A percentile compares a stretch with the other conserved stretches of the same genome.
phyloP scores from a whole-genome alignment of 2,888 invertebrate genomes.

The Fabriciana adippe region DNA sequence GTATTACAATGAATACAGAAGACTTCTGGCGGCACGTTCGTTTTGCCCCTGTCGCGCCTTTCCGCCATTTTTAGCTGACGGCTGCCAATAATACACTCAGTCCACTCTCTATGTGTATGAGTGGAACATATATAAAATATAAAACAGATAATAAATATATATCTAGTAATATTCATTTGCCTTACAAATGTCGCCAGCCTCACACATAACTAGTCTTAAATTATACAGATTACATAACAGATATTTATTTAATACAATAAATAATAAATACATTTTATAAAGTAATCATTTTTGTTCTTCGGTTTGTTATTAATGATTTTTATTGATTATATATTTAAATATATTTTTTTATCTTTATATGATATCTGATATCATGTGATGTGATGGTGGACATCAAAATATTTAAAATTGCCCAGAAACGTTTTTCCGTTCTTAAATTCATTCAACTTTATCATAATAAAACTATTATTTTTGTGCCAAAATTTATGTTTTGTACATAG shows the following conservation, averaged over 20 bases:
- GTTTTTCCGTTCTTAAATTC: neutral
- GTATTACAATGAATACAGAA: too few relatives aligned
- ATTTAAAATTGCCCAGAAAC: too few relatives aligned
- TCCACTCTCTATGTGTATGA: too few relatives aligned
- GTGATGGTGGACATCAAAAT: too few relatives aligned
- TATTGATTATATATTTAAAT: too few relatives aligned
- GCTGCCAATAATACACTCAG: too few relatives aligned
- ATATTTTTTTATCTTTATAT: too few relatives aligned
- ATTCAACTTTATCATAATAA: neutral
- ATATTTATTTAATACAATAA: constrained; percentile 12
- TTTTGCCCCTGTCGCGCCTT: too few relatives aligned
- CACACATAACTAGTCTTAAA: constrained; percentile 25
- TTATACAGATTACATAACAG: constrained; percentile 6
- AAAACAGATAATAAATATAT: constrained; percentile 4
- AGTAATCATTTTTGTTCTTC: neutral
- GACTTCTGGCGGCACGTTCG: too few relatives aligned
- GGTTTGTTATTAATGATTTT: neutral
- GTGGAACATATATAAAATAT: neutral
- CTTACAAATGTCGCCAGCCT: constrained; percentile 32
- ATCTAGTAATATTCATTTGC: constrained; percentile 9
- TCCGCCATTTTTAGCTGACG: too few relatives aligned
- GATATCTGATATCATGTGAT: too few relatives aligned
- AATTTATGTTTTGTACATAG: neutral
- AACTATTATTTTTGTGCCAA: constrained; percentile 6
- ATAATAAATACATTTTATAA: neutral